phyloP scores from a whole-genome alignment of 2,888 invertebrate species.

The Litoditis marina region DNA sequence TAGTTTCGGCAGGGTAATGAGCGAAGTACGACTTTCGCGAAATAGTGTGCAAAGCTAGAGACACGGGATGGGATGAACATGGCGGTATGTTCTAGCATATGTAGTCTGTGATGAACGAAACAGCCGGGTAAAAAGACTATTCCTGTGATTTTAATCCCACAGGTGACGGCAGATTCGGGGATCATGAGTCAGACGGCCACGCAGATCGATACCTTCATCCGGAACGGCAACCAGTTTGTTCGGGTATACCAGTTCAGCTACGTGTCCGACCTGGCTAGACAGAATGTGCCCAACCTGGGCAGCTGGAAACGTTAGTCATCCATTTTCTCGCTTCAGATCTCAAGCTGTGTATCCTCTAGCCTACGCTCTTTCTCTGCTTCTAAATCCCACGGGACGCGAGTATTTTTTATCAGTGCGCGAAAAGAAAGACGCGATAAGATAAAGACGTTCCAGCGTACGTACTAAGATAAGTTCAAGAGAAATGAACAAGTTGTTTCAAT shows the following conservation, averaged over 20 bases:
- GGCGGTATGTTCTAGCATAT: no score
- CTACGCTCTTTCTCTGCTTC: no score
- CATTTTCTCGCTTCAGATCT: no score
- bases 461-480: neutral
- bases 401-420: no score
- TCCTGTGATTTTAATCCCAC: neutral
- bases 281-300: constrained; percentile 30
- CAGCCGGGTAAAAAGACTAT: neutral
- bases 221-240: constrained; percentile 33
- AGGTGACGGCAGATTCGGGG: constrained; percentile 41
- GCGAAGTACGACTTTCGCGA: no score
- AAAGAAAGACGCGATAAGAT: no score
- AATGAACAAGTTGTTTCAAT: neutral
- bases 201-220: constrained; percentile 33
- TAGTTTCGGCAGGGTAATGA: no score
- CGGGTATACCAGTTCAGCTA: constrained; percentile 45
- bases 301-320: constrained; percentile 38
- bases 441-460: no score
- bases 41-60: no score
- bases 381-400: no score
- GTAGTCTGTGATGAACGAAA: neutral
- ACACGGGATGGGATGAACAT: no score
- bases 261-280: constrained; percentile 37
- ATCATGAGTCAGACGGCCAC: constrained; percentile 31
- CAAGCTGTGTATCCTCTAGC: no score